phyloP scores from a whole-genome alignment of 2,113 vertebrate genomes.

The Alligator mississippiensis region DNA sequence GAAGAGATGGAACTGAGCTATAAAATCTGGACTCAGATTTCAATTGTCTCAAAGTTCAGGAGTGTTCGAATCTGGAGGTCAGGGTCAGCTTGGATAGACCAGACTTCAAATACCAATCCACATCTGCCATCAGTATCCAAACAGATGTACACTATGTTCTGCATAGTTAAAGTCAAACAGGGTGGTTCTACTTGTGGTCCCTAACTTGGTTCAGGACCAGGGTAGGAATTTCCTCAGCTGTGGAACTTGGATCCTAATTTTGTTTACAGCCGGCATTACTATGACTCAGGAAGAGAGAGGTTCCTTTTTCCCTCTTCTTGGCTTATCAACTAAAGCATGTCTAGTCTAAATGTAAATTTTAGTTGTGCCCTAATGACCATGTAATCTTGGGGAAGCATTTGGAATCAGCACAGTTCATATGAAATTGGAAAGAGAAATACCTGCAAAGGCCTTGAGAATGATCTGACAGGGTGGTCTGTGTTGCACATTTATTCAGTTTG shows the following conservation, averaged over 20 bases:
- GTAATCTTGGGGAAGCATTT: rapidly evolving
- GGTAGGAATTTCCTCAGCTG: not conserved
- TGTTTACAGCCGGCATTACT: not conserved
- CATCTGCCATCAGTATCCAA: not conserved
- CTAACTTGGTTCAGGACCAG: not conserved
- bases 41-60: rapidly evolving
- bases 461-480: not conserved
- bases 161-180: not conserved
- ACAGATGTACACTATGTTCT: not conserved
- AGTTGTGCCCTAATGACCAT: not conserved
- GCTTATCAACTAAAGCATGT: not conserved
- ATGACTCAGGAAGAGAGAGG: not conserved
- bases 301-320: not conserved
- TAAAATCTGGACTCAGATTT: rapidly evolving
- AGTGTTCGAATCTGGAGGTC: not conserved
- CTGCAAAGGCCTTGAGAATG: not conserved
- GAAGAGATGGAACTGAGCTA: not conserved
- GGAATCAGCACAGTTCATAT: not conserved
- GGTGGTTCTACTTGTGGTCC: rapidly evolving
- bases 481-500: not conserved
- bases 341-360: not conserved
- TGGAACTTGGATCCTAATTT: not conserved
- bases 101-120: not conserved
- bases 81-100: rapidly evolving
- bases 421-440: not conserved